Evolutionary conservation across 2,888 invertebrate genomes (phyloP), one percentile per base, ranked within the genome.

Genomic region (Andrena bucephala): DNA sequence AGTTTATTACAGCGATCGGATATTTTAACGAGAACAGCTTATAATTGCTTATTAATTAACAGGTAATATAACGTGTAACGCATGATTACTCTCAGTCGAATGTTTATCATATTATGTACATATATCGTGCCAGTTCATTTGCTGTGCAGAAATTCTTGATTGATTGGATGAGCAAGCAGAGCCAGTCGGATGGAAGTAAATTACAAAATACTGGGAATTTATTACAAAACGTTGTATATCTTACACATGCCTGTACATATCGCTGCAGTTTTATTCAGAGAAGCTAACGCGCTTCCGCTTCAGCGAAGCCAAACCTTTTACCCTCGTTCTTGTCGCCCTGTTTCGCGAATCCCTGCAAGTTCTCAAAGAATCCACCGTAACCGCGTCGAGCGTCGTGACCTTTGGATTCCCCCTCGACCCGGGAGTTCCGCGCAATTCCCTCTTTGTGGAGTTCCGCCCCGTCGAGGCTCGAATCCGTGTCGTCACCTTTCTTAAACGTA

Each of bases 331-430:
- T 95, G 89, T 95, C 95, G 4, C 94, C 95, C 85, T 94, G 96
- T 75, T 95, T 95, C 36, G 94, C 94, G 78, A 95, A 94, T 76
- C 96, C 93, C 29, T 94, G 94, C 89, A 95, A 95, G 90, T 95
- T 87, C 68, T 73, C 65, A 59, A 95, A 42, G 94, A 95, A 27
- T 95, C 95, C 67, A 27, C 74, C 84, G 75, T 95, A 93, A 0
- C 96, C 96, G 85, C 95, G 94, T 75, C 95, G 95, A 36, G 95
- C 95, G 57, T 95, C 95, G 92, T 95, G 95, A 20, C 95, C 96
- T 62, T 94, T 94, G 83, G 95, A 95, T 68, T 94, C 94, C 77
- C 95, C 94, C 86, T 95, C 94, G 84, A 94, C 91, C 83, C 95
- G 94, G 0, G 96, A 96, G 84, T 96, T 95, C 84, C 95, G 95